Evolutionary conservation across 64 coral and sea anemone species (phyloP), one percentile per base, ranked within the genome.

Genomic region (Montipora foliosa): DNA sequence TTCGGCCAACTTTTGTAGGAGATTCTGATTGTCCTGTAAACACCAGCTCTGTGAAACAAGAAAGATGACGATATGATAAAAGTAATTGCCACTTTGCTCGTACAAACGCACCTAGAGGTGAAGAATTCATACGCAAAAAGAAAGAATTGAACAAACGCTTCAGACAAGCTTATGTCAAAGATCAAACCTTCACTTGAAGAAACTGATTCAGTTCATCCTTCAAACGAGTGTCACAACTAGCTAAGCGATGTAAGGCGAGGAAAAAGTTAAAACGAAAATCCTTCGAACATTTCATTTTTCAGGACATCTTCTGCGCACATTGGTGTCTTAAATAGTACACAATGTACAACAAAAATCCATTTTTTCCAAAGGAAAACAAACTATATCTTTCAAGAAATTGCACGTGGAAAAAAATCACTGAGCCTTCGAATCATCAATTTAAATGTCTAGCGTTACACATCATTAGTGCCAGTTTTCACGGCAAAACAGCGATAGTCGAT

Each of bases 31-130:
- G 5, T 95, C 84, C 19, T 95, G 69, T 62, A 47, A 69, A 74
- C 71, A 51, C 96, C 96, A 97, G 67, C 49, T 92, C 96, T 97
- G 76, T 15, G 72, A 69, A 48, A 89, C 71, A 87, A 48, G 58
- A 20, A 78, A 68, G 74, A 15, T 3, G 45, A 48, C 51, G 2
- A 62, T 14, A 64, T 64, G 2, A 12, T 19, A 64, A 64, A 3
- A 14, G 11, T 3, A 12, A 16, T 64, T 11, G 9, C 13, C 0
- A 64, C 3, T 64, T 64, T 14, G 61, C 14, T 11, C 3, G 14
- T 64, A 14, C 14, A 55, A 55, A 55, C 37, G 2, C 37, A 55
- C 52, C 61, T 64, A 11, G 20, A 47, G 25, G 20, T 50, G 52
- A 17, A 16, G 8, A 11, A 4, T 49, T 20, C 78, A 17, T 15